phyloP scores from a whole-genome alignment of 2,797 vertebrate species.

The Phrynocephalus vlangalii region DNA sequence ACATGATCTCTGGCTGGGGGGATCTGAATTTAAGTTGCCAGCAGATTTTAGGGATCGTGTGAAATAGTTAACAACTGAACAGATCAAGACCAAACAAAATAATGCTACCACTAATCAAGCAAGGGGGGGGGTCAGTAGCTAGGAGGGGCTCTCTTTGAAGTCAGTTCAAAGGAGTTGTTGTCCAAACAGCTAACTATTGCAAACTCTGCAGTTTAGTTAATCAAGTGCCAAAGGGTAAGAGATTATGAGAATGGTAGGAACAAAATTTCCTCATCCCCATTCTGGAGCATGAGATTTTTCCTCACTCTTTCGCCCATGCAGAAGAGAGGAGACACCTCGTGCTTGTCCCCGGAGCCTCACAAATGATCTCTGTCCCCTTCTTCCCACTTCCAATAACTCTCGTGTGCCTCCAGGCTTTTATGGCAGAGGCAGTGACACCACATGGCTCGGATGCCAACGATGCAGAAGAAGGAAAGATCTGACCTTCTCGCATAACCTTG shows the following conservation, averaged over 20 bases:
- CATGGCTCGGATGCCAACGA: background rate
- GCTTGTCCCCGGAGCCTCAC: background rate
- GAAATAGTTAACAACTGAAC: no score
- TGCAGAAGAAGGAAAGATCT: background rate
- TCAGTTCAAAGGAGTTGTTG: no score
- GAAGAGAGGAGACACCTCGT: background rate
- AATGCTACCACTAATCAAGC: no score
- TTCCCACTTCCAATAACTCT: background rate
- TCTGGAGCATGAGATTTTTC: background rate
- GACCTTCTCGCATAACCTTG: background rate
- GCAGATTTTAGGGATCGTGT: no score
- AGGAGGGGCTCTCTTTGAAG: no score
- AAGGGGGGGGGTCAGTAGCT: no score
- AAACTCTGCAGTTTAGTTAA: slow-evolving; percentile 4
- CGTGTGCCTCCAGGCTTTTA: background rate
- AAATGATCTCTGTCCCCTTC: background rate
- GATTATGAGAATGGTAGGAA: background rate
- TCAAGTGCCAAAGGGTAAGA: background rate
- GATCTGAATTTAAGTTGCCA: no score
- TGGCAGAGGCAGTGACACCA: background rate
- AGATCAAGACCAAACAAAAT: no score
- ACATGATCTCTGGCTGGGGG: no score
- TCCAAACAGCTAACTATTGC: no score
- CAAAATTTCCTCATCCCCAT: background rate
- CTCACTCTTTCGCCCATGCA: background rate